phyloP scores from a whole-genome alignment of 2,113 vertebrate genomes.

The Sturnus vulgaris region DNA sequence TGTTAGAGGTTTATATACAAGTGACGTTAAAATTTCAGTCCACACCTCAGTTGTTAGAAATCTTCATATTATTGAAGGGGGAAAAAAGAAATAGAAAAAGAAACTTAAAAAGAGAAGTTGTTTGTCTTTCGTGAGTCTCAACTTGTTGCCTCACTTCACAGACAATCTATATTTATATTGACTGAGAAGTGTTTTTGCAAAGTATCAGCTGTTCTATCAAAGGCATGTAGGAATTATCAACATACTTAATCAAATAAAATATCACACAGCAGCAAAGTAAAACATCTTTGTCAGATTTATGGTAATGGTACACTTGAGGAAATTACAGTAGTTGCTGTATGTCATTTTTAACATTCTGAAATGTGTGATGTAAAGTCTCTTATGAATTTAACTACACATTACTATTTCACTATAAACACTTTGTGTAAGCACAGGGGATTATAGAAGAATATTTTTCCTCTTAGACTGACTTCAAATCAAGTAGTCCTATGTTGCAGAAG shows the following conservation, averaged over 20 bases:
- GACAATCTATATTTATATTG: not conserved
- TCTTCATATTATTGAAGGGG: not conserved
- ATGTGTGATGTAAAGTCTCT: not conserved
- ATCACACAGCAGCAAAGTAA: not conserved
- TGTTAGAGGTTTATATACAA: not conserved
- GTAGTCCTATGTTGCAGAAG: not conserved
- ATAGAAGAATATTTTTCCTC: not conserved
- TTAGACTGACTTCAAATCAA: not conserved
- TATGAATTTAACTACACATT: not conserved
- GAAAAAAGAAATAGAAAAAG: not conserved
- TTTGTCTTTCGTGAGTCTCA: not conserved
- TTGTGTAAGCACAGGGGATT: not conserved
- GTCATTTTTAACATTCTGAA: not conserved
- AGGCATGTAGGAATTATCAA: not conserved
- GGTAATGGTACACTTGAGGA: not conserved
- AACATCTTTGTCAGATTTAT: not conserved
- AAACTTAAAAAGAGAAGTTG: not conserved
- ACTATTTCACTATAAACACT: not conserved
- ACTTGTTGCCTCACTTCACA: not conserved
- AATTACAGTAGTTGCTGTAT: not conserved
- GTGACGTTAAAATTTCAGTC: not conserved
- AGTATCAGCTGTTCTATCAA: not conserved
- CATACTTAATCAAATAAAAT: not conserved
- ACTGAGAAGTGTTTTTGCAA: not conserved
- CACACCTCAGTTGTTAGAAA: not conserved